A percentile compares a stretch with the other conserved stretches of the same genome.
Conservation (phyloP, 2,888 invertebrate genomes). For the Parasteatoda lunata region DNA sequence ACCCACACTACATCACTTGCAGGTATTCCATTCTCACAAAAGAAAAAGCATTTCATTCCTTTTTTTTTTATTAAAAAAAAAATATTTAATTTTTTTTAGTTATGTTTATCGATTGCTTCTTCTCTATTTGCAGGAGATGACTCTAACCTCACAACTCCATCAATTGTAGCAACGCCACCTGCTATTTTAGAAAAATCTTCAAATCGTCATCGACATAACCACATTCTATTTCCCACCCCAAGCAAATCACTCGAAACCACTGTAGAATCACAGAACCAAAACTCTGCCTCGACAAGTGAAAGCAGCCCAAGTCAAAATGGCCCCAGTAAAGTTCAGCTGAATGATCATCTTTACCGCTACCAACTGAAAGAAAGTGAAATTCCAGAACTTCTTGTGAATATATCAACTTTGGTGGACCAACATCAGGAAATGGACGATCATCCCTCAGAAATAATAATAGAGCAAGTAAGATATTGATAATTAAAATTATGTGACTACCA, state of each 20-base stretch:
- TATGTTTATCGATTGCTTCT: no score
- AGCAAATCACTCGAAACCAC: not conserved
- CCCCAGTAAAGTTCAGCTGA: not conserved
- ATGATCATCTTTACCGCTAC: slow-evolving; percentile 30
- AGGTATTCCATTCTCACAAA: no score
- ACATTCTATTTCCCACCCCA: no score
- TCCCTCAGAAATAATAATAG: slow-evolving; percentile 26
- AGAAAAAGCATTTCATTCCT: no score
- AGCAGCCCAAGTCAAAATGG: not conserved
- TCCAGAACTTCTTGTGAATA: slow-evolving; percentile 48
- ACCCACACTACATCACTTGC: no score
- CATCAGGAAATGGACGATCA: slow-evolving; percentile 38
- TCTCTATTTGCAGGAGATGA: not conserved
- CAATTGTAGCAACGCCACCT: not conserved
- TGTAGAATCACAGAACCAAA: not conserved
- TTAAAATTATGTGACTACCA: not conserved
- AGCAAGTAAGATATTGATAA: slow-evolving; percentile 24
- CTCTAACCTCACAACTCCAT: not conserved
- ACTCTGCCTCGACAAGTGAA: no score
- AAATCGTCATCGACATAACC: not conserved
- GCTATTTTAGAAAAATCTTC: not conserved
- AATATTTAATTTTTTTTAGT: no score
- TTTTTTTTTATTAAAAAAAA: no score
- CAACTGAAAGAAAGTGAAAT: slow-evolving; percentile 36
- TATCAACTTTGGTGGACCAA: slow-evolving; percentile 52